Base-by-base conservation (phyloP, 1,140 invertebrate genomes). In the Harlomillsia oculata region DNA sequence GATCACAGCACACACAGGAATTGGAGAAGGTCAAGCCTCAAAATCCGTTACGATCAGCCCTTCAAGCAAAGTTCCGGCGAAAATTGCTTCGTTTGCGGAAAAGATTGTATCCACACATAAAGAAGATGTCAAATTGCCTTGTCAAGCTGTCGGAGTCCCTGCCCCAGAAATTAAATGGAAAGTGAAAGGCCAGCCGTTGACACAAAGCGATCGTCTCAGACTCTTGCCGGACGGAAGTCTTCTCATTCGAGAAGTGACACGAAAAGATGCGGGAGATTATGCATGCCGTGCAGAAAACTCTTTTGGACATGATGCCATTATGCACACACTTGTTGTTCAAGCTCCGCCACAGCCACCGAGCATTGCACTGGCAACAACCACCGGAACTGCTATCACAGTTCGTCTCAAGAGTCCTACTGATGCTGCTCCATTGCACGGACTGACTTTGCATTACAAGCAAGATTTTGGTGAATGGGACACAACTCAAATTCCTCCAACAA, bases 381-480 rank as follows among this genome's bases (percentile, higher is more conserved):
- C 87, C 5, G 90, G 87, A 0, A 88, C 85, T 53, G 85, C 80
- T 46, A 78, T 90, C 60, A 83, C 83, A 1, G 81, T 91, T 56
- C 85, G 85, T 66, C 72, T 91, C 46, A 83, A 83, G 68, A 82
- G 85, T 9, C 77, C 83, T 25, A 77, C 76, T 34, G 84, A 87
- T 60, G 81, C 77, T 26, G 82, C 84, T 37, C 83, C 84, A 11
- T 78, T 87, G 57, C 84, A 87, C 57, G 88, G 88, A 0, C 89
- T 90, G 69, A 90, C 87, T n/a, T 80, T 93, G 58, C 85, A 89
- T 68, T 93, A 89, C 74, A 92, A 92, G 70, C 86, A 84, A 25
- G 90, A 92, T 74, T 92, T 89, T 67, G 89, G 89, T 25, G 88
- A 93, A 67, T 91, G 87, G 88, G 86, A 90, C 72, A 87, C 84